Percentiles rank a stretch among this genome's conserved stretches.
Evolutionary conservation across 1,140 invertebrate species (phyloP).

Genomic region (Laupala kohalensis): DNA sequence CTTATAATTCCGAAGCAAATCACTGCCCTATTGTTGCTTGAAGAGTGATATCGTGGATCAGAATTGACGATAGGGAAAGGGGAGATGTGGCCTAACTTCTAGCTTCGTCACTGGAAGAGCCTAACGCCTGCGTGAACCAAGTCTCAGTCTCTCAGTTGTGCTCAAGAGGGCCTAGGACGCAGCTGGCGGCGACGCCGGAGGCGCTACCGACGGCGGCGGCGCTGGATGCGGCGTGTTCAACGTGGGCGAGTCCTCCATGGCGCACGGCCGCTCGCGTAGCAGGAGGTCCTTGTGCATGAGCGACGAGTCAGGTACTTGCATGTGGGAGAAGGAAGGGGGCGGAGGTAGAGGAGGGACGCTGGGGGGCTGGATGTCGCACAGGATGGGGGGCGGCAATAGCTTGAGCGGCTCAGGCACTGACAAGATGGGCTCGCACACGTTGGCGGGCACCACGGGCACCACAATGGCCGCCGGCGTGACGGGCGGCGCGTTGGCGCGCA

Average conservation of each 20-base stretch:
- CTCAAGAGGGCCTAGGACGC: too few relatives aligned
- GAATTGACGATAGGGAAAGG: too few relatives aligned
- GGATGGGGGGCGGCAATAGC: not conserved
- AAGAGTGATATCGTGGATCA: too few relatives aligned
- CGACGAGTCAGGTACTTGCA: not conserved
- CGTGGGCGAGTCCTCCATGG: not conserved
- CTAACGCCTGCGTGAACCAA: too few relatives aligned
- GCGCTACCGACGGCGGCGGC: too few relatives aligned
- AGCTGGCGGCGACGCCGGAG: not conserved
- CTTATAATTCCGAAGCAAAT: too few relatives aligned
- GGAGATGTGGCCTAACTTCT: too few relatives aligned
- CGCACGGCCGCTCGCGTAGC: not conserved
- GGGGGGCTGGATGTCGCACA: not conserved
- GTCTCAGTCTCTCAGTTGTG: too few relatives aligned
- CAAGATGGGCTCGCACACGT: not conserved
- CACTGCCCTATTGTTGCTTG: too few relatives aligned
- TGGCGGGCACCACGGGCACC: not conserved
- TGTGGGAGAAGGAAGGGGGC: not conserved
- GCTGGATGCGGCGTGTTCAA: not conserved
- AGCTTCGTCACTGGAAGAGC: too few relatives aligned
- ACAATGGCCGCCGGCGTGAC: not conserved
- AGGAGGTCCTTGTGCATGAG: not conserved
- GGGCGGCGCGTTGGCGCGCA: slow-evolving; percentile 9
- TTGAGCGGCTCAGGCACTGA: not conserved
- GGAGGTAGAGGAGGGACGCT: not conserved